These are phyloP conservation scores for Sebastes taczanowskii DNA, from an alignment of 2,797 vertebrate species.

Conservation along the genomic window DNA sequence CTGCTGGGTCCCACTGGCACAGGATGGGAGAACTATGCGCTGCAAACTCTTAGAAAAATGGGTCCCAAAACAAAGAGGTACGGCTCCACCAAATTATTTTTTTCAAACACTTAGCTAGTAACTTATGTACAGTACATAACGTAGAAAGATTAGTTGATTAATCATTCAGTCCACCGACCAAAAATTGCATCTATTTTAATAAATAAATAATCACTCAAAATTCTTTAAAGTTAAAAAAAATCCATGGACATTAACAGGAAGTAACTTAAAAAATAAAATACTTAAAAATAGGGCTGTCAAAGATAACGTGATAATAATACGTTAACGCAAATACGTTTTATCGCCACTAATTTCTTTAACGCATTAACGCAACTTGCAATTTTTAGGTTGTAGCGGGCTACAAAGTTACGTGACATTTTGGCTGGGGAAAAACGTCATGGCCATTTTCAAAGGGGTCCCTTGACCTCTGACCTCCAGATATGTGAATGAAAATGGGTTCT, in stretches of 20 bases:
- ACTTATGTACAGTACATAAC: neutral
- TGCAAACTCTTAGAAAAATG: neutral
- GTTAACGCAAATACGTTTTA: too few species aligned
- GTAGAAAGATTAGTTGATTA: neutral
- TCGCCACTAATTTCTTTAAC: too few species aligned
- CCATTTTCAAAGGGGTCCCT: too few species aligned
- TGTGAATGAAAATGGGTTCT: too few species aligned
- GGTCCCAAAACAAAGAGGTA: neutral
- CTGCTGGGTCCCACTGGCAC: constrained; percentile 51
- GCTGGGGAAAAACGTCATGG: too few species aligned
- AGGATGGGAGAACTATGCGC: constrained; percentile 18
- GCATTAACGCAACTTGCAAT: too few species aligned
- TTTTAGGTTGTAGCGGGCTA: too few species aligned
- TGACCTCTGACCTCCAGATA: too few species aligned
- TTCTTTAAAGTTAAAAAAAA: too few species aligned
- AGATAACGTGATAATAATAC: too few species aligned
- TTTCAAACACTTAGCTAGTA: neutral
- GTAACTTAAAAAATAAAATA: neutral
- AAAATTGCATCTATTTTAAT: neutral
- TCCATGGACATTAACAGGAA: neutral
- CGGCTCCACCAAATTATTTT: neutral
- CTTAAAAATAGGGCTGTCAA: too few species aligned
- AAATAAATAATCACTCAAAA: neutral
- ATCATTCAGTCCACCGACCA: neutral
- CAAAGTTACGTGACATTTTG: too few species aligned